phyloP scores from a whole-genome alignment of 1,140 invertebrate genomes.

The Holcopasites calliopsidis region DNA sequence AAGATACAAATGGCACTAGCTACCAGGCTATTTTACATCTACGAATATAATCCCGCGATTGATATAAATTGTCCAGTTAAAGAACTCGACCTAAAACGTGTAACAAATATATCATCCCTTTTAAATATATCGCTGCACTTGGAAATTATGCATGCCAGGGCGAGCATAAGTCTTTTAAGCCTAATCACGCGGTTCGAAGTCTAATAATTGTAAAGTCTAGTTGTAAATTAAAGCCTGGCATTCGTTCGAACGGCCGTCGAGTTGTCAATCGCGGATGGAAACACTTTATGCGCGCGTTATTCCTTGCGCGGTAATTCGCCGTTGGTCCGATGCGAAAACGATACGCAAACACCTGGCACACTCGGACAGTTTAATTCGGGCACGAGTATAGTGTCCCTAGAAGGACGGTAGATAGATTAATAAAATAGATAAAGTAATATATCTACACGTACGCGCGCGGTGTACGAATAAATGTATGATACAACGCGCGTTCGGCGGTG shows the following conservation, averaged over 20 bases:
- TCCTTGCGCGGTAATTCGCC: not conserved
- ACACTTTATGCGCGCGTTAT: not conserved
- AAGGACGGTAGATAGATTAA: slow-evolving; percentile 57
- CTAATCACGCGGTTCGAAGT: slow-evolving; percentile 9
- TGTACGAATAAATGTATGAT: slow-evolving; percentile 53
- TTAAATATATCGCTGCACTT: slow-evolving; percentile 4
- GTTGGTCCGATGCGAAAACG: slow-evolving; percentile 13
- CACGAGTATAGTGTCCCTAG: slow-evolving; percentile 62
- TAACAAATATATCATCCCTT: not conserved
- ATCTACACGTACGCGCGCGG: slow-evolving; percentile 42
- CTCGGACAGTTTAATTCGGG: slow-evolving; percentile 48
- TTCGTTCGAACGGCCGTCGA: not conserved
- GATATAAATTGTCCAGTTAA: not conserved
- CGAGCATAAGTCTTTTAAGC: slow-evolving; percentile 1
- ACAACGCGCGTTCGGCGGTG: slow-evolving; percentile 39
- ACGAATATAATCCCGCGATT: not conserved
- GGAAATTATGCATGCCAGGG: not conserved
- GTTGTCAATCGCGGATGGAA: not conserved
- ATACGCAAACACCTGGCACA: slow-evolving; percentile 31
- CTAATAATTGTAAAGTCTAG: slow-evolving; percentile 14
- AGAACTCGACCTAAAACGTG: not conserved
- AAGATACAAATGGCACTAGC: not conserved
- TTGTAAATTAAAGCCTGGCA: not conserved
- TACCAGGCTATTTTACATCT: not conserved
- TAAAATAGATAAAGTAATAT: slow-evolving; percentile 59